Evolutionary conservation across 2,797 vertebrate genomes (phyloP).

Genomic region (Pampus argenteus): DNA sequence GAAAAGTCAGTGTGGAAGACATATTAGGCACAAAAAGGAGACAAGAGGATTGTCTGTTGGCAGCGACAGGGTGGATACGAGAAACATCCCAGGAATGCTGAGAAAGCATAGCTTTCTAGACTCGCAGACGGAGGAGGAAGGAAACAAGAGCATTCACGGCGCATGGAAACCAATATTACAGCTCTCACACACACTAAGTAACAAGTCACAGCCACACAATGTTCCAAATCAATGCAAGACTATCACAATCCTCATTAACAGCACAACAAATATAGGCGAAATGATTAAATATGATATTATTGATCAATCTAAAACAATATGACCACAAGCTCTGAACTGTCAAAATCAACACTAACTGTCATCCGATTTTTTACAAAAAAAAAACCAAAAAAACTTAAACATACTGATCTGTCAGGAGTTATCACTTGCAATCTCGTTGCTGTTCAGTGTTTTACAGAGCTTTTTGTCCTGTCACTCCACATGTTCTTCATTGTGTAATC

Average conservation of each 20-base stretch:
- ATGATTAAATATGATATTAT: constrained; percentile 25
- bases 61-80: constrained; percentile 71
- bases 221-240: constrained; percentile 45
- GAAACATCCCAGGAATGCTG: constrained; percentile 85
- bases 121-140: constrained; percentile 63
- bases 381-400: constrained; percentile 33
- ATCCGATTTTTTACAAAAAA: constrained; percentile 24
- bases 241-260: constrained; percentile 19
- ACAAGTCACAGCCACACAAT: constrained; percentile 13
- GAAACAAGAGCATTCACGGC: constrained; percentile 54
- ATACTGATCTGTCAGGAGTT: constrained; percentile 46
- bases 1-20: constrained; percentile 55
- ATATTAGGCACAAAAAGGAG: constrained; percentile 56
- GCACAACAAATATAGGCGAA: constrained; percentile 4
- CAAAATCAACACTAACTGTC: constrained; percentile 21
- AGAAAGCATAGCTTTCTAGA: constrained; percentile 70
- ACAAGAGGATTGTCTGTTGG: constrained; percentile 76
- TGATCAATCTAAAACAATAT: not conserved
- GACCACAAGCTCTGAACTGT: constrained; percentile 6
- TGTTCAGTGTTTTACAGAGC: constrained; percentile 35
- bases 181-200: constrained; percentile 13
- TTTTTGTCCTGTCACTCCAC: constrained; percentile 66
- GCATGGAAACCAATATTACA: constrained; percentile 47
- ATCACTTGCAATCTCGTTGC: constrained; percentile 42
- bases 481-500: constrained; percentile 60